Percentiles rank a stretch among this genome's conserved stretches.
Evolutionary conservation across 2,888 invertebrate species (phyloP).

Genomic region (Zhuqinia jingwanae): DNA sequence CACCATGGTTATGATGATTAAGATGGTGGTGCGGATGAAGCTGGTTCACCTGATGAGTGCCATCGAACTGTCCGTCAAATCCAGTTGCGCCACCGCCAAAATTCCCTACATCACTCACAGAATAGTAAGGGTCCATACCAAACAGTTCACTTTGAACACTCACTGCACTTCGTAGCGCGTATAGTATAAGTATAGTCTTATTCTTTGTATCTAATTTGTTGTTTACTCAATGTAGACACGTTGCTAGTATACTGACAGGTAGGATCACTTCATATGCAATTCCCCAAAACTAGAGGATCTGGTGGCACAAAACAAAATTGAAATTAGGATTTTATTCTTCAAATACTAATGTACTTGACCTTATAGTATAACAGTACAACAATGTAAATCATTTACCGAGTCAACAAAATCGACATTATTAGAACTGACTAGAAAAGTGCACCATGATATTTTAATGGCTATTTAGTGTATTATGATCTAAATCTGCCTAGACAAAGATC

Average conservation of each 20-base stretch:
- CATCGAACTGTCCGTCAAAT: conserved; percentile 60
- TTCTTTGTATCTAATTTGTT: not conserved
- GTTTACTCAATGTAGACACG: too few relatives aligned
- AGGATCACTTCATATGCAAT: not conserved
- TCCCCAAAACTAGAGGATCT: not conserved
- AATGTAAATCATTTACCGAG: too few relatives aligned
- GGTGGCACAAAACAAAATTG: not conserved
- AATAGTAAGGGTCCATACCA: conserved; percentile 69
- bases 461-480: too few relatives aligned
- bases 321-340: too few relatives aligned
- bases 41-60: conserved; percentile 30
- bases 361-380: too few relatives aligned
- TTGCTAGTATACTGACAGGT: not conserved
- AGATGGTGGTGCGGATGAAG: conserved; percentile 34
- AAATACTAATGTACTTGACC: too few relatives aligned
- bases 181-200: not conserved
- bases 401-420: too few relatives aligned
- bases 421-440: too few relatives aligned
- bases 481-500: too few relatives aligned
- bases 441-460: too few relatives aligned
- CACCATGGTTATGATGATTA: conserved; percentile 53
- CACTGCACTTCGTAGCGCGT: conserved; percentile 11
- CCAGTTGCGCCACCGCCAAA: conserved; percentile 58
- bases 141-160: conserved; percentile 51
- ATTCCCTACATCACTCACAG: conserved; percentile 67